Evolutionary conservation across 2,797 vertebrate genomes (phyloP), one percentile per base, ranked within the genome.

Genomic region (Micromesistius poutassou): DNA sequence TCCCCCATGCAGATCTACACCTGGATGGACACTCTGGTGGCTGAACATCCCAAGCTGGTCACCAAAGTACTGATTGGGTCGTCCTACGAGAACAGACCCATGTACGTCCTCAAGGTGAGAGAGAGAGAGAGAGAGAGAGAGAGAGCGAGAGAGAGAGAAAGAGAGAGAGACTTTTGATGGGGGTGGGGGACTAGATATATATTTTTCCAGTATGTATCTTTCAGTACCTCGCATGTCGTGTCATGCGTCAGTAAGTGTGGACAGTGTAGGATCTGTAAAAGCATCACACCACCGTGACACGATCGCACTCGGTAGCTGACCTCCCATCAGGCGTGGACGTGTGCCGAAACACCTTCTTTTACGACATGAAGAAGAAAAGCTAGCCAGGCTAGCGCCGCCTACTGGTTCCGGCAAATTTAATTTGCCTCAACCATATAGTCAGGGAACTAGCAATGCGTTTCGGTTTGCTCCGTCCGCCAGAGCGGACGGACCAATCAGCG

Each of bases 81-180:
- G 7, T 95, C 94, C 8, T 96, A 94, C 0, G 90, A 99, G 89
- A 82, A 91, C 0, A 96, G 96, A 0, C 93, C 95, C 22, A 91
- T 99, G 77, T 95, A 96, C 0, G 94, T 98, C 76, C 94, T 99
- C 77, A 98, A 97, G 95, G 97, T 97, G 1, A 31, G 71, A 35
- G 71, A 6, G 71, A 22, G 30, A 31, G 71, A 33, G 30, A 72
- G 71, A 72, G 71, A 72, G 71, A 35, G 30, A 35, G 71, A 33
- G 30, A 35, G 71, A n/a, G 71, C 5, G 71, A 68, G 25, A 68
- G 62, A 28, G 62, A 68, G 62, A 68, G 62, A 68, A 25, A 28
- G 25, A 68, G 62, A 62, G 55, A 62, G 25, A 68, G 62, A 68
- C 36, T 38, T 38, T 38, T 38, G 36, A 38, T 38, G 1, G 36